A percentile compares a stretch with the other conserved stretches of the same genome.
Conservation (phyloP, 64 coral and sea anemone genomes). For the Cladopsammia gracilis region DNA sequence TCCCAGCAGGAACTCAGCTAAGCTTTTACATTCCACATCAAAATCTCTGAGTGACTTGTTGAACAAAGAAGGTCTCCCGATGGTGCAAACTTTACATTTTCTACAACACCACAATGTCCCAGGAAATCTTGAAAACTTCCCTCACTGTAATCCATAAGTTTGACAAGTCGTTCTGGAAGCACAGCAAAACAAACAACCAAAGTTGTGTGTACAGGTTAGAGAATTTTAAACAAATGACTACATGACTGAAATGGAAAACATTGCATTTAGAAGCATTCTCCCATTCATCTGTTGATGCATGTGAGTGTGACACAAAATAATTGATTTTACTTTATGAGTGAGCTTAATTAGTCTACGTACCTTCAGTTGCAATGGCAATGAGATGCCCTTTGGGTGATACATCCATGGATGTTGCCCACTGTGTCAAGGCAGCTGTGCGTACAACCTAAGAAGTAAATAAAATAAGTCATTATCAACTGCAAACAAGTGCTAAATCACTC, state of each 20-base stretch:
- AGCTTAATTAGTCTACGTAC: constrained; percentile 15
- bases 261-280: no score
- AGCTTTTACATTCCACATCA: constrained; percentile 81
- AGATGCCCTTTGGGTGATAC: constrained; percentile 94
- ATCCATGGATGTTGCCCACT: constrained; percentile 91
- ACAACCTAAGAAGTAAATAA: constrained; percentile 60
- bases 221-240: no score
- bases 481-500: no score
- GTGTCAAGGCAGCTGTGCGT: constrained; percentile 78
- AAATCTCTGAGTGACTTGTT: constrained; percentile 65
- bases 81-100: constrained; percentile 83
- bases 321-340: no score
- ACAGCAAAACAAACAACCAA: constrained; percentile 2
- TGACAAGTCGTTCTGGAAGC: constrained; percentile 88
- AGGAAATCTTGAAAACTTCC: constrained; percentile 98
- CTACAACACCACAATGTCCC: constrained; percentile 81
- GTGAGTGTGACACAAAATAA: no score
- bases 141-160: constrained; percentile 96
- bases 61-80: constrained; percentile 88
- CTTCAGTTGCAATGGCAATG: constrained; percentile 90
- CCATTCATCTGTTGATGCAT: no score
- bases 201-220: background rate
- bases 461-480: background rate
- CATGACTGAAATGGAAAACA: no score
- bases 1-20: background rate